Percentiles rank a stretch among this genome's conserved stretches.
Evolutionary conservation across 2,888 invertebrate species (phyloP).

Genomic region (Timandra comae): DNA sequence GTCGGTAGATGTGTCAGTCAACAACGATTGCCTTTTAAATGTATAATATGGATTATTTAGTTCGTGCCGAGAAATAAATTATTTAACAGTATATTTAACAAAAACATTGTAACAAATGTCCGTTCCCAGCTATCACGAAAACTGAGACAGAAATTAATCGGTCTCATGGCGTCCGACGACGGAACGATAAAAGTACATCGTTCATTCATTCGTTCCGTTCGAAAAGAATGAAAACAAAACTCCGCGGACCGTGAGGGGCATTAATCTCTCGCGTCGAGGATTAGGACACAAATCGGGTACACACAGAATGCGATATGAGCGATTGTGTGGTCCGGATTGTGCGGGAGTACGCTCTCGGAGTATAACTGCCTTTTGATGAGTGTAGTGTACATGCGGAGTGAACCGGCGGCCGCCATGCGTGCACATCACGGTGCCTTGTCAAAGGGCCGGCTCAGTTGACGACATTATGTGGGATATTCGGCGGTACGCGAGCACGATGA

Average conservation of each 20-base stretch:
- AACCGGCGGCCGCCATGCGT: too few relatives aligned
- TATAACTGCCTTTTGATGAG: neutral
- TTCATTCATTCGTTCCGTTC: conserved; percentile 18
- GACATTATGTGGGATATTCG: neutral
- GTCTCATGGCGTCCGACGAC: conserved; percentile 13
- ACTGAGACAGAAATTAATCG: conserved; percentile 21
- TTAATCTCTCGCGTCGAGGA: conserved; percentile 23
- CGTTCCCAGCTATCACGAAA: conserved; percentile 16
- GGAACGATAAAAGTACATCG: conserved; percentile 21
- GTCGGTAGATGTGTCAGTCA: too few relatives aligned
- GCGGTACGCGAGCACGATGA: too few relatives aligned
- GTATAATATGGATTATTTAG: too few relatives aligned
- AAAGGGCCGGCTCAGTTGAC: neutral
- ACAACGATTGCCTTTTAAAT: too few relatives aligned
- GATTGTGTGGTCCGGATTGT: conserved; percentile 7
- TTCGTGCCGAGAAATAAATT: too few relatives aligned
- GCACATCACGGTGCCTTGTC: neutral
- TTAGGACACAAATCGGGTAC: conserved; percentile 7
- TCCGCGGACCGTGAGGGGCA: conserved; percentile 21
- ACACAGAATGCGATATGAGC: conserved; percentile 13
- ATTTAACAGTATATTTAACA: too few relatives aligned
- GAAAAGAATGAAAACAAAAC: conserved; percentile 27
- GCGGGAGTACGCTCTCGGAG: too few relatives aligned
- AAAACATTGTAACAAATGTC: too few relatives aligned
- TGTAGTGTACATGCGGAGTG: neutral